Conservation (phyloP, 2,888 invertebrate species). For the Pollenia angustigena region DNA sequence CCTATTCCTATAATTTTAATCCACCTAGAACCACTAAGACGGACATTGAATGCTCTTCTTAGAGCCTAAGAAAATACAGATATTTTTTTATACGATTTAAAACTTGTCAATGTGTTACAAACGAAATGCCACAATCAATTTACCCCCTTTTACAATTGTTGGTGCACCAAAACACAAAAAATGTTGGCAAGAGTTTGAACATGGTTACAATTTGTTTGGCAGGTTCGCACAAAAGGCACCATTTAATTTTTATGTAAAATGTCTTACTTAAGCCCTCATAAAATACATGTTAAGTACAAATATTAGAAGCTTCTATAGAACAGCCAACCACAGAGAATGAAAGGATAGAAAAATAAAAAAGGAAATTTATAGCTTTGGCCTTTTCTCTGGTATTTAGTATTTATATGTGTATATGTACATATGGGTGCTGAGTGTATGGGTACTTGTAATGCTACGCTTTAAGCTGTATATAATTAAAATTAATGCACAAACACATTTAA, state of each 20-base stretch:
- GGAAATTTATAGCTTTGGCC: conserved; percentile 63
- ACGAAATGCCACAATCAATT: too few species aligned
- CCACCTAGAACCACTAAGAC: too few species aligned
- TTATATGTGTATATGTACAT: background rate
- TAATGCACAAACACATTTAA: conserved; percentile 64
- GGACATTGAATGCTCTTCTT: too few species aligned
- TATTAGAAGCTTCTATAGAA: conserved; percentile 48
- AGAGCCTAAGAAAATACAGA: too few species aligned
- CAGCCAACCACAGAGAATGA: conserved; percentile 17
- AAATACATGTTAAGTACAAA: conserved; percentile 66
- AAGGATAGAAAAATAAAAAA: conserved; percentile 3
- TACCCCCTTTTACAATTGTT: too few species aligned
- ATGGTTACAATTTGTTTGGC: conserved; percentile 62
- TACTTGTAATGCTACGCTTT: background rate
- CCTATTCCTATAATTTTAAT: too few species aligned
- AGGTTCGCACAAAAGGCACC: conserved; percentile 46
- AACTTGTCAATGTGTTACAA: too few species aligned
- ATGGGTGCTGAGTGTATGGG: background rate
- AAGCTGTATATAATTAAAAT: conserved; percentile 65
- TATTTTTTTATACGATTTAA: too few species aligned
- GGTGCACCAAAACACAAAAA: background rate
- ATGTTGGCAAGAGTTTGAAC: conserved; percentile 52
- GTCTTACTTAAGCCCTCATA: conserved; percentile 71
- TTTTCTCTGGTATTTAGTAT: conserved; percentile 17
- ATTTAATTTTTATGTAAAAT: conserved; percentile 67